A percentile compares a stretch with the other conserved stretches of the same genome.
Conservation (phyloP, 2,888 invertebrate species). For the Himalopsyche japonica region DNA sequence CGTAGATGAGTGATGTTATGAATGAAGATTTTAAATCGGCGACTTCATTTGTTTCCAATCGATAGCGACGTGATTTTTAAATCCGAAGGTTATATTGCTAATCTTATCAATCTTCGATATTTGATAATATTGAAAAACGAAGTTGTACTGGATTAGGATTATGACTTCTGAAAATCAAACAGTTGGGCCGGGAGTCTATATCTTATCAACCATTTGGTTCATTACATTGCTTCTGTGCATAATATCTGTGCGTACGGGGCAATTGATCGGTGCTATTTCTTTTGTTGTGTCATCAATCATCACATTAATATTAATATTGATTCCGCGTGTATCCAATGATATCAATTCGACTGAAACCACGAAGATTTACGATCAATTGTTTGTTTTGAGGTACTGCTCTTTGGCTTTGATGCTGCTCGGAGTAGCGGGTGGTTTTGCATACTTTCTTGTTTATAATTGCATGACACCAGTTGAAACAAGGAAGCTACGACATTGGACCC, state of each 20-base stretch:
- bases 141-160: slow-evolving; percentile 13
- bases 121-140: background rate
- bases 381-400: slow-evolving; percentile 48
- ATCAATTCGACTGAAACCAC: slow-evolving; percentile 46
- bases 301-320: slow-evolving; percentile 62
- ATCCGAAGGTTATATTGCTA: background rate
- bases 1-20: background rate
- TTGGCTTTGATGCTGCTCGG: slow-evolving; percentile 48
- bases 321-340: slow-evolving; percentile 61
- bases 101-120: background rate
- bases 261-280: slow-evolving; percentile 65
- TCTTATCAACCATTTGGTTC: slow-evolving; percentile 68
- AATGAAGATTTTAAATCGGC: background rate
- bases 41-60: background rate
- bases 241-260: slow-evolving; percentile 67
- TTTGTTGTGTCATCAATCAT: slow-evolving; percentile 59
- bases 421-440: slow-evolving; percentile 46
- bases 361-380: slow-evolving; percentile 58
- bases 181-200: slow-evolving; percentile 68
- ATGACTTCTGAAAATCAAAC: slow-evolving; percentile 38
- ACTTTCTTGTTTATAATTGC: slow-evolving; percentile 49
- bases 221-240: slow-evolving; percentile 65
- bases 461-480: slow-evolving; percentile 50
- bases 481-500: slow-evolving; percentile 45
- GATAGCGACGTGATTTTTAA: background rate